Conservation (phyloP, 2,113 vertebrate species). For the Ammodytes marinus region DNA sequence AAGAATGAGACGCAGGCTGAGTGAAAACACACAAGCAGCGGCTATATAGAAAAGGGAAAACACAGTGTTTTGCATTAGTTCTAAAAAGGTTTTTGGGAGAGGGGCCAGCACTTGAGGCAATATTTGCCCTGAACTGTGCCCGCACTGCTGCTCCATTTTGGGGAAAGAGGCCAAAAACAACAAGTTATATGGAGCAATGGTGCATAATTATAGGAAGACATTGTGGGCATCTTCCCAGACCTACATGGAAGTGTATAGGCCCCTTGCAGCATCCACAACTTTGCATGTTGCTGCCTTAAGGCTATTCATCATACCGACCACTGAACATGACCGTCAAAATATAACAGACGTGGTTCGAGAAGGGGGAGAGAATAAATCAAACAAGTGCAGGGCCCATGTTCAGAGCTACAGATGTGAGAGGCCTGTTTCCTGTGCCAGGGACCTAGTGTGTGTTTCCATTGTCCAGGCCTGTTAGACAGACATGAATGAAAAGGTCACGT, state of each 20-base stretch:
- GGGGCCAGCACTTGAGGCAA: background rate
- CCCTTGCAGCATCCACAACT: slow-evolving; percentile 21
- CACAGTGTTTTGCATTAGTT: background rate
- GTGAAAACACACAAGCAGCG: slow-evolving; percentile 47
- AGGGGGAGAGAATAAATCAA: slow-evolving; percentile 13
- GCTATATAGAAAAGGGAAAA: slow-evolving; percentile 18
- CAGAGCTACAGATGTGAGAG: slow-evolving; percentile 22
- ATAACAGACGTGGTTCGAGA: slow-evolving; percentile 9
- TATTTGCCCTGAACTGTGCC: slow-evolving; percentile 5
- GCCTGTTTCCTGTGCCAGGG: slow-evolving; percentile 41
- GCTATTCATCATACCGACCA: slow-evolving; percentile 5
- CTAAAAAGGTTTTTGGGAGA: background rate
- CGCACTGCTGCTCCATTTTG: background rate
- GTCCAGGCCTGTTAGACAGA: slow-evolving; percentile 26
- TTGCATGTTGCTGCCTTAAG: background rate
- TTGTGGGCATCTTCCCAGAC: background rate
- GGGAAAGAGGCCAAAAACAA: slow-evolving; percentile 3
- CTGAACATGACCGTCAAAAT: slow-evolving; percentile 51
- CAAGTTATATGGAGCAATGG: slow-evolving; percentile 5
- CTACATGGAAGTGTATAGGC: background rate
- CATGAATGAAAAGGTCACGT: slow-evolving; percentile 30
- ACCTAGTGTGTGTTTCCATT: slow-evolving; percentile 36
- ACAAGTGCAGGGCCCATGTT: slow-evolving; percentile 7
- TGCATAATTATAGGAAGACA: background rate
- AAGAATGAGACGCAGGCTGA: slow-evolving; percentile 4